These are phyloP conservation scores for Toxostoma redivivum DNA, from an alignment of 2,113 vertebrate species.

Conservation along the genomic window DNA sequence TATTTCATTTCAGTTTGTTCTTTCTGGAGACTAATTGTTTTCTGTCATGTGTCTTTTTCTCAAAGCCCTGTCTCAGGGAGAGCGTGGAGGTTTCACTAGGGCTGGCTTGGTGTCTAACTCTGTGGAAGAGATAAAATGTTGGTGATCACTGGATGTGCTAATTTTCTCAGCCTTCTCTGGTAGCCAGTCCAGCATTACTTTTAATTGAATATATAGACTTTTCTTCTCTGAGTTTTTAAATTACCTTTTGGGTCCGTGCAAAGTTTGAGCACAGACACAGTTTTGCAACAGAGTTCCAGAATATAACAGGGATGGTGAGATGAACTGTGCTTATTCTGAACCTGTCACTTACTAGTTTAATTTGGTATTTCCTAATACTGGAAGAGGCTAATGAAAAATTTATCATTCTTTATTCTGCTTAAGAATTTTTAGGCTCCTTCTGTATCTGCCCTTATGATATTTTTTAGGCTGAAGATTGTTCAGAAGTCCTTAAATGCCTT, in stretches of 20 bases:
- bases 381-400: not conserved
- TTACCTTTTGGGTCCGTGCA: not conserved
- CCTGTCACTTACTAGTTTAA: not conserved
- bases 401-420: not conserved
- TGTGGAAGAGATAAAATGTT: not conserved
- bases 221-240: not conserved
- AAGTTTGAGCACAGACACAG: not conserved
- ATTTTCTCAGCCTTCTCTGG: not conserved
- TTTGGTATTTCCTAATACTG: not conserved
- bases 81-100: not conserved
- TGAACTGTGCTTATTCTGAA: not conserved
- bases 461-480: not conserved
- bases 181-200: not conserved
- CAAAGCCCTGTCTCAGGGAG: not conserved
- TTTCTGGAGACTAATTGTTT: not conserved
- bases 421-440: not conserved
- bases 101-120: not conserved
- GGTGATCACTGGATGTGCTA: not conserved
- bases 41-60: not conserved
- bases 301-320: not conserved
- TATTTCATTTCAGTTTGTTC: not conserved
- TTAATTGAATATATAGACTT: not conserved
- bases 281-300: not conserved
- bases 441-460: not conserved
- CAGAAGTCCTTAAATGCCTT: conserved; percentile 9